These are phyloP conservation scores for Cyclura pinguis DNA, from an alignment of 2,797 vertebrate species.

Conservation along the genomic window DNA sequence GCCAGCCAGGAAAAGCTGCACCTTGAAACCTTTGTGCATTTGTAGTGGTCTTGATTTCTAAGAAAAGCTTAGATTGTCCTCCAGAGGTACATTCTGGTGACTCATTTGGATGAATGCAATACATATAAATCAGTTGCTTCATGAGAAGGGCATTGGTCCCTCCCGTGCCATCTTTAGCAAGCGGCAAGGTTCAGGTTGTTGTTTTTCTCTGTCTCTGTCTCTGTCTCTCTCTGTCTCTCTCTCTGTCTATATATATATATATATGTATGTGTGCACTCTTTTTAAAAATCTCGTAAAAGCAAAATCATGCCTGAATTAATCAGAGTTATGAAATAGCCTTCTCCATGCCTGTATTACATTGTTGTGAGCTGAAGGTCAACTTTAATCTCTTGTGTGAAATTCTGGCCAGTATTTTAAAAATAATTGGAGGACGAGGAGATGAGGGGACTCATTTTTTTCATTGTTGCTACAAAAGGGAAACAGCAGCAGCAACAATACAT, in stretches of 20 bases:
- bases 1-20: background rate
- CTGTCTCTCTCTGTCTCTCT: fast-evolving
- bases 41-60: background rate
- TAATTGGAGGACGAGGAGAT: background rate
- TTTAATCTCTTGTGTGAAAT: background rate
- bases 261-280: background rate
- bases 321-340: background rate
- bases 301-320: background rate
- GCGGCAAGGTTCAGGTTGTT: background rate
- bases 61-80: background rate
- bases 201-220: background rate
- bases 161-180: background rate
- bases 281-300: background rate
- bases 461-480: background rate
- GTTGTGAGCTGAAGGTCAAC: background rate
- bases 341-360: background rate
- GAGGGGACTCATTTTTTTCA: background rate
- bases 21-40: background rate
- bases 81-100: background rate
- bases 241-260: background rate
- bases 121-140: background rate
- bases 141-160: no score
- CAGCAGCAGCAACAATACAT: no score
- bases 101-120: background rate
- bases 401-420: background rate